Evolutionary conservation across 2,113 vertebrate genomes (phyloP).

Genomic region (Callionymus lyra): DNA sequence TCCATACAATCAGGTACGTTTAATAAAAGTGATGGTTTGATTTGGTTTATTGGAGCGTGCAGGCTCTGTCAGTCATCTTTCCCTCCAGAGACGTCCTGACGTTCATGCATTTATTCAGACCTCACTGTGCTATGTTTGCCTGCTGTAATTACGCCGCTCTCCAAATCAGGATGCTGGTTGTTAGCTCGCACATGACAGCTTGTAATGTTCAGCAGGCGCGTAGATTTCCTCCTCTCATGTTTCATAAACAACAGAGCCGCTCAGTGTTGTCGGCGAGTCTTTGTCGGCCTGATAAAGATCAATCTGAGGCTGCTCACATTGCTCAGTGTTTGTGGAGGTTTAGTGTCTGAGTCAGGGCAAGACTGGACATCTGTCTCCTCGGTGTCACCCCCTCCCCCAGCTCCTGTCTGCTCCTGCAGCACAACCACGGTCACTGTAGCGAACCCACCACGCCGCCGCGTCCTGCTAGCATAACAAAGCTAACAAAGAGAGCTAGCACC

Average conservation of each 20-base stretch:
- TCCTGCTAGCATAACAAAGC: slow-evolving; percentile 49
- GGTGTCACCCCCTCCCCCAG: slow-evolving; percentile 32
- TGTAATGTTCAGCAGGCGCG: slow-evolving; percentile 31
- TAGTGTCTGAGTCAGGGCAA: slow-evolving; percentile 42
- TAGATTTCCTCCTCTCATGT: slow-evolving; percentile 10
- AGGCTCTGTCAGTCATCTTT: slow-evolving; percentile 40
- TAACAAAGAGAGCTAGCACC: slow-evolving; percentile 36
- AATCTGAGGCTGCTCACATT: slow-evolving; percentile 15
- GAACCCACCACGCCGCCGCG: slow-evolving; percentile 46
- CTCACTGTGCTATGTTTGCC: slow-evolving; percentile 14
- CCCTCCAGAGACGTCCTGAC: slow-evolving; percentile 36
- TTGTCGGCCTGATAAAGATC: slow-evolving; percentile 17
- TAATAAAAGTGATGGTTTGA: slow-evolving; percentile 50
- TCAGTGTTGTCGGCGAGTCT: slow-evolving; percentile 16
- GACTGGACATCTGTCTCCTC: slow-evolving; percentile 56
- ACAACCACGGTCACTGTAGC: slow-evolving; percentile 38
- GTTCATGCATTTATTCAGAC: slow-evolving; percentile 21
- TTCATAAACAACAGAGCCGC: slow-evolving; percentile 27
- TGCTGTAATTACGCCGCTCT: not conserved
- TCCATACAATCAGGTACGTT: slow-evolving; percentile 35
- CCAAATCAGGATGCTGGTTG: not conserved
- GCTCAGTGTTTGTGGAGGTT: slow-evolving; percentile 24
- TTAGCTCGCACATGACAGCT: slow-evolving; percentile 13
- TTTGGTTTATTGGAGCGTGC: slow-evolving; percentile 51
- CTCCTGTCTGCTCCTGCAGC: slow-evolving; percentile 44